Evolutionary conservation across 2,797 vertebrate genomes (phyloP).

Genomic region (Moxostoma hubbsi): DNA sequence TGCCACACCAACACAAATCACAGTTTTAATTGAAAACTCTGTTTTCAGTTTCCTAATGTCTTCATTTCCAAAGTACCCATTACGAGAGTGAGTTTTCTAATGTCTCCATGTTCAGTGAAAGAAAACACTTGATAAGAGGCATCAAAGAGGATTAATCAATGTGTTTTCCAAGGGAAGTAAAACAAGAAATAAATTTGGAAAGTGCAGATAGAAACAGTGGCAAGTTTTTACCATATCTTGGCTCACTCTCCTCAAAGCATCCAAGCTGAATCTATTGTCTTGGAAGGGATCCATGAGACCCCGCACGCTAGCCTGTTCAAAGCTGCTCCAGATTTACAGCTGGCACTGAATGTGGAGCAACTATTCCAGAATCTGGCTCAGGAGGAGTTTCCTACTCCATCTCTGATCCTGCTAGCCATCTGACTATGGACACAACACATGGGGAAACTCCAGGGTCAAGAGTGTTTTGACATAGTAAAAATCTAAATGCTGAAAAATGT

Average conservation of each 20-base stretch:
- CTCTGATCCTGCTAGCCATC: conserved; percentile 79
- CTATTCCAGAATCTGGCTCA: conserved; percentile 73
- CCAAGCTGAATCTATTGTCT: conserved; percentile 72
- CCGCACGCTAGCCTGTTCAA: conserved; percentile 72
- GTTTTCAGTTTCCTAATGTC: too few species aligned
- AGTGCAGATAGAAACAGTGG: conserved; percentile 12
- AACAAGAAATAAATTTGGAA: neutral
- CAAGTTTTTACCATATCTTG: conserved; percentile 27
- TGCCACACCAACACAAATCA: too few species aligned
- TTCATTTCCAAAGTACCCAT: too few species aligned
- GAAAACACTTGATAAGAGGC: too few species aligned
- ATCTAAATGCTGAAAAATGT: conserved; percentile 14
- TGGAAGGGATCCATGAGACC: conserved; percentile 74
- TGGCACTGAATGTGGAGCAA: conserved; percentile 70
- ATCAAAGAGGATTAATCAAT: too few species aligned
- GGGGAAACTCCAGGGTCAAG: conserved; percentile 67
- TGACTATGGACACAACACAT: conserved; percentile 80
- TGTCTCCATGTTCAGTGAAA: too few species aligned
- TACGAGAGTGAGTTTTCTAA: too few species aligned
- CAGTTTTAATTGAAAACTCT: too few species aligned
- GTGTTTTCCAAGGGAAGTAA: neutral
- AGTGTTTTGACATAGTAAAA: conserved; percentile 75
- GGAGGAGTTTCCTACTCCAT: conserved; percentile 79
- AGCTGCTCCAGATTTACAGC: conserved; percentile 74
- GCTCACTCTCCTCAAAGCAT: conserved; percentile 63